phyloP scores from a whole-genome alignment of 2,888 invertebrate species.

The Pherbina coryleti region DNA sequence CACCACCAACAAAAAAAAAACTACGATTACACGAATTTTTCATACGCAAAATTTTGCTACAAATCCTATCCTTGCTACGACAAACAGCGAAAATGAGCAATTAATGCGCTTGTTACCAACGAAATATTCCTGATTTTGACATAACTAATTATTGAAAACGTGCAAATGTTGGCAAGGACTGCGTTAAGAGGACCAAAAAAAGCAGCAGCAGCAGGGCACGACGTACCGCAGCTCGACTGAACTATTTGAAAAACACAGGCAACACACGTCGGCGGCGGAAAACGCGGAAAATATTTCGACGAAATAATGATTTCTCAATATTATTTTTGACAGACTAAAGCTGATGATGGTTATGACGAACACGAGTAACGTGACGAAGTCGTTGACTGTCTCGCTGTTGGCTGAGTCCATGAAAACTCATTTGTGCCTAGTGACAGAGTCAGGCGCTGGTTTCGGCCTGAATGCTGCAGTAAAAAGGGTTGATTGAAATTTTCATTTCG shows the following conservation, averaged over 20 bases:
- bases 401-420: neutral
- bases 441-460: neutral
- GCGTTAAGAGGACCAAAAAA: slow-evolving; percentile 37
- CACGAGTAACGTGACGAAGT: slow-evolving; percentile 7
- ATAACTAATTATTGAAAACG: slow-evolving; percentile 55
- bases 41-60: neutral
- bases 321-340: slow-evolving; percentile 41
- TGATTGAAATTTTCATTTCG: slow-evolving; percentile 10
- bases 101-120: neutral
- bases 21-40: too few species aligned
- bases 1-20: too few species aligned
- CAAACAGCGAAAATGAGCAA: slow-evolving; percentile 9
- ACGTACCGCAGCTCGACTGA: neutral
- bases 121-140: slow-evolving; percentile 52
- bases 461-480: neutral
- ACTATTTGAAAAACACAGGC: too few species aligned
- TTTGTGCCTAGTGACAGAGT: neutral
- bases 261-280: neutral
- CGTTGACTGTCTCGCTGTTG: neutral
- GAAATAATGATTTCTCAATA: slow-evolving; percentile 46
- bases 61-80: neutral
- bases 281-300: slow-evolving; percentile 24
- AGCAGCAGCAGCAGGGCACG: neutral
- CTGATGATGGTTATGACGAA: slow-evolving; percentile 6
- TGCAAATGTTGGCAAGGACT: slow-evolving; percentile 41